Base-by-base conservation (phyloP, 2,888 invertebrate species). In the Caenorhabditis plicata region DNA sequence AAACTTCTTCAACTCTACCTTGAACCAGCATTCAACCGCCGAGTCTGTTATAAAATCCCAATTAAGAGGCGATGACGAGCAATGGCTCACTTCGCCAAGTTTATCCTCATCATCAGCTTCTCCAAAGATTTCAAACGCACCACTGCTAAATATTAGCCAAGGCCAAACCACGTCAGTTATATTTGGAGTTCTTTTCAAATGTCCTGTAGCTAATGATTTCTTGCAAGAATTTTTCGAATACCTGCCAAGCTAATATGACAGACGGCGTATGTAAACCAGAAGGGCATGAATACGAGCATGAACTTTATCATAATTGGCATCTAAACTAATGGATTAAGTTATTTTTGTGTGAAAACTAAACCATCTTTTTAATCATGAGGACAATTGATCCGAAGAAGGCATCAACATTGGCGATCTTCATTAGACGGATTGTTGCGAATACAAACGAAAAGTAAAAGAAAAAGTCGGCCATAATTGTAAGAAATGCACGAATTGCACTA, bases 71-170 rank as follows among this genome's bases (percentile, higher is more conserved):
- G 51, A 52, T n/a, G 46, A 43, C 4, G 61, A 54, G 26, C 65
- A 65, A 27, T 58, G 57, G 8, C 45, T 46, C 35, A 65, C 53
- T 19, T 31, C n/a, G 13, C 68, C 69, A 32, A 47, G 20, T 25
- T 64, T 61, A 41, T 64, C 62, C 8, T 69, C 62, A 7, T 69
- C 64, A 17, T 58, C 56, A 3, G 66, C 54, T 45, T 69, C 69
- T 41, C 69, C 69, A 41, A 69, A 69, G 29, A 69, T 69, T 25
- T 69, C 69, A 41, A 69, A 69, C 3, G 66, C 69, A 17, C 69
- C 69, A 29, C 63, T 64, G 32, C 61, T 64, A 43, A 69, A 69
- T 40, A 69, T 41, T 3, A 54, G 44, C 69, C 69, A 69, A 20
- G 69, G 65, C 35, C 65, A 57, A 13, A 50, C 60, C 22, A 51